These are phyloP conservation scores for Reticulitermes speratus DNA, from an alignment of 1,140 invertebrate genomes.

Conservation along the genomic window DNA sequence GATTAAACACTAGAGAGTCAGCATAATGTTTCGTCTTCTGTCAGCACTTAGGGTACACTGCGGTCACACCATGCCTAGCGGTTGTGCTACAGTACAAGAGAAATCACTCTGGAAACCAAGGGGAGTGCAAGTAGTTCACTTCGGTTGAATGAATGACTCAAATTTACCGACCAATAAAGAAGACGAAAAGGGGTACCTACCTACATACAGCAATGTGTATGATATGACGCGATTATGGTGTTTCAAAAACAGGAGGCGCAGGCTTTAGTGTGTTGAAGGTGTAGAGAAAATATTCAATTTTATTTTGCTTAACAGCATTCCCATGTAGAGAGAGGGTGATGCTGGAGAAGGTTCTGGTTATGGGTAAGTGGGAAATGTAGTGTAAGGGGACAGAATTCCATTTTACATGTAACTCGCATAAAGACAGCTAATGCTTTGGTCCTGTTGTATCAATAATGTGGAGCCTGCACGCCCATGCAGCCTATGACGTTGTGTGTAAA, in stretches of 20 bases:
- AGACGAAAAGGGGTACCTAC: not conserved
- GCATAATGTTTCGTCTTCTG: no score
- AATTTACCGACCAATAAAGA: not conserved
- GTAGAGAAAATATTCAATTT: constrained; percentile 1
- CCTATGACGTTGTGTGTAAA: not conserved
- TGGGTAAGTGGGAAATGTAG: not conserved
- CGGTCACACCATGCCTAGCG: not conserved
- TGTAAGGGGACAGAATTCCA: not conserved
- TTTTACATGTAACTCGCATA: not conserved
- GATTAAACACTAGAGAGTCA: no score
- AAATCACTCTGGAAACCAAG: not conserved
- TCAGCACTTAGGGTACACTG: no score
- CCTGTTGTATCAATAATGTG: not conserved
- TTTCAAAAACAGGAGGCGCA: not conserved
- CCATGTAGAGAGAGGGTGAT: not conserved
- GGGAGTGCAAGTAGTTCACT: not conserved
- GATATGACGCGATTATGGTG: not conserved
- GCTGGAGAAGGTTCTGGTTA: not conserved
- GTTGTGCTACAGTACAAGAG: not conserved
- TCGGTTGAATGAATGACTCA: not conserved
- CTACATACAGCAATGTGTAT: not conserved
- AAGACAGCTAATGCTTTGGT: not conserved
- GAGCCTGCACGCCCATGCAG: not conserved
- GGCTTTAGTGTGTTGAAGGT: not conserved
- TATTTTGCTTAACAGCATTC: not conserved